Evolutionary conservation across 2,113 vertebrate species (phyloP), one percentile per base, ranked within the genome.

Genomic region (Engraulis encrasicolus): DNA sequence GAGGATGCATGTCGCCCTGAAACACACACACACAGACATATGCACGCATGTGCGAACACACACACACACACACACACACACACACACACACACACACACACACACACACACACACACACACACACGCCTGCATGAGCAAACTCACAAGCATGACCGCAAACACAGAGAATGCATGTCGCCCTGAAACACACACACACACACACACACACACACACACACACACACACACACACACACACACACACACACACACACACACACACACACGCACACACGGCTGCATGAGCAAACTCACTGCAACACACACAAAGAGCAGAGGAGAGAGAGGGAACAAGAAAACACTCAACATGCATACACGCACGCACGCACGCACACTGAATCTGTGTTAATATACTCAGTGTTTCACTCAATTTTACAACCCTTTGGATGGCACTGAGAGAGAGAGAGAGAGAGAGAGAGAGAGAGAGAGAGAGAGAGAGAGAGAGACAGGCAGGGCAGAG

Each of bases 371-470:
- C 66, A 36, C 14, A 74, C 66, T 5, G n/a, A n/a, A n/a, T n/a
- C 66, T 17, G 66, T 74, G 31, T 74, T 74, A 74, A 74, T 74
- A 74, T 15, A 74, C 66, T 34, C 27, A 36, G 66, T 66, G 58
- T 34, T 74, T 74, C 66, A 74, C 31, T 74, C 23, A 36, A 74
- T 74, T 74, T 74, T 74, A 74, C 66, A 34, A 74, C 66, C 66
- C 66, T 74, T 27, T 74, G 31, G 27, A 74, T 74, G 66, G 27
- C 66, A 74, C 66, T 74, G 31, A 14, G 66, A 74, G 66, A 2
- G 9, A 23, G 17, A 18, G 19, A 11, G 50, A 52, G 50, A 58
- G 54, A 18, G 23, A 11, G 58, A 66, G 58, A 66, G 23, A 27
- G 58, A 66, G 6, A 66, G 58, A n/a, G n/a, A n/a, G n/a, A n/a